A percentile compares a stretch with the other conserved stretches of the same genome.
Conservation (phyloP, 2,888 invertebrate species). For the Drosophila subquinaria region DNA sequence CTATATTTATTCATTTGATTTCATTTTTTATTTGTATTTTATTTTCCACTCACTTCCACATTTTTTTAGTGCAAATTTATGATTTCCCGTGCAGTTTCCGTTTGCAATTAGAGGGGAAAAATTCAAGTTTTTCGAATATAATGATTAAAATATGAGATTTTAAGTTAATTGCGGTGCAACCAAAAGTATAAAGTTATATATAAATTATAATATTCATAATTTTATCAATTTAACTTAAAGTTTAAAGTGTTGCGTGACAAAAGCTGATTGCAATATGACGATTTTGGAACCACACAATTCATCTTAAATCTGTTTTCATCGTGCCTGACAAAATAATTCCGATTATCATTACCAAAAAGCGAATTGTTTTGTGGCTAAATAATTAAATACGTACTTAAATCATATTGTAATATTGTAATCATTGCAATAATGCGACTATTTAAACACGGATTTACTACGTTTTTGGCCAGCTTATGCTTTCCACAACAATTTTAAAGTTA, state of each 20-base stretch:
- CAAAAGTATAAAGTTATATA: no score
- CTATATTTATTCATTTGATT: slow-evolving; percentile 13
- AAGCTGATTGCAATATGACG: slow-evolving; percentile 5
- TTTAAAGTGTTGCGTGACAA: neutral
- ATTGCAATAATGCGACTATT: slow-evolving; percentile 10
- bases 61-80: slow-evolving; percentile 56
- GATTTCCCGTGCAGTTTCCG: slow-evolving; percentile 55
- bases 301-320: neutral
- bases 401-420: neutral
- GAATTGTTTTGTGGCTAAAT: slow-evolving; percentile 4
- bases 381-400: neutral
- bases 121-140: neutral
- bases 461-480: neutral
- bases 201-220: no score
- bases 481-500: slow-evolving; percentile 30
- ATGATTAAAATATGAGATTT: neutral
- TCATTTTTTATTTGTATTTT: slow-evolving; percentile 1
- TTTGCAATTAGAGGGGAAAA: slow-evolving; percentile 57
- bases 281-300: slow-evolving; percentile 6
- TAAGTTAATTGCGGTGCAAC: slow-evolving; percentile 1
- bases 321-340: slow-evolving; percentile 6
- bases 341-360: slow-evolving; percentile 12
- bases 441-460: slow-evolving; percentile 9
- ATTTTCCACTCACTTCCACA: neutral
- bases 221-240: neutral